Evolutionary conservation across 1,140 invertebrate species (phyloP), one percentile per base, ranked within the genome.

Genomic region (Calliopsis andreniformis): DNA sequence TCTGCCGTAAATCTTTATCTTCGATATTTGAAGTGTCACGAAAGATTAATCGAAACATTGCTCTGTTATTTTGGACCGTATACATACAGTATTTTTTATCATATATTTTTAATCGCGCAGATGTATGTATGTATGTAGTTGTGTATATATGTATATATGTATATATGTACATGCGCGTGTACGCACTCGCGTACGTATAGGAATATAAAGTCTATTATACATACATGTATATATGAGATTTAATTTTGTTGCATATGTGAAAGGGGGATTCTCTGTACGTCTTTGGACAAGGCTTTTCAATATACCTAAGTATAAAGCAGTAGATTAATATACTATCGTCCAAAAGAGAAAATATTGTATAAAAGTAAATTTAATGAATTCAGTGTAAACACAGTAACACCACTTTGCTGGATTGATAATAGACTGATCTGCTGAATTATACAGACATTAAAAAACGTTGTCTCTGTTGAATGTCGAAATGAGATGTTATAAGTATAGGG

Each of bases 1-100:
- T n/a, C 30, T 3, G 55, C 23, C 35, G 30, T 35, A 61, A 70
- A 70, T 61, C 30, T 61, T 61, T 70, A 42, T 47, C 28, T 59
- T 32, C 35, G 32, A 23, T 16, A 14, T n/a, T 23, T 16, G n/a
- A 59, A 32, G 14, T 32, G 20, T 45, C 42, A 14, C 20, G 42
- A 59, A n/a, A 47, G 23, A 35, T 32, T 47, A 35, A n/a, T 39
- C 42, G 45, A 59, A 59, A 20, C 56, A 45, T 59, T 70, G 28
- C 16, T 59, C 16, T n/a, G 30, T 70, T 16, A 30, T 45, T 69
- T 58, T 12, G 25, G 53, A 23, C n/a, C 16, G 10, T 30, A 42
- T 18, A 12, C 16, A 7, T 20, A 47, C 23, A 18, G 39, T 28
- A 35, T 6, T 18, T 72, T 28, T 18, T 35, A 30, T 32, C n/a